phyloP scores from a whole-genome alignment of 2,888 invertebrate genomes.

The Yponomeuta plumbellus region DNA sequence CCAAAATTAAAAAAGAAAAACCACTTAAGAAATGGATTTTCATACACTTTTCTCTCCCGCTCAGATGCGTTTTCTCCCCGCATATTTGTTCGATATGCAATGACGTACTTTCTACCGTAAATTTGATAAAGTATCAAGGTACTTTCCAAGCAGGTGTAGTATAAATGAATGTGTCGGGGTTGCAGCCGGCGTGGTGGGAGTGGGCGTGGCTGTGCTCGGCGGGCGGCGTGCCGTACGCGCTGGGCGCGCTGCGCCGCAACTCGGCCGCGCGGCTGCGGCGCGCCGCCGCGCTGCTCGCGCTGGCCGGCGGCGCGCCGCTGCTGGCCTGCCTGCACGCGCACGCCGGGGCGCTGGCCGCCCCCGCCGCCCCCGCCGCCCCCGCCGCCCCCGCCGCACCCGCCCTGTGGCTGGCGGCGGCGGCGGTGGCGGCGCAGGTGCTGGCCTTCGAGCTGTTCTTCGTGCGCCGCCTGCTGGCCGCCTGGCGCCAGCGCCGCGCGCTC shows the following conservation, averaged over 20 bases:
- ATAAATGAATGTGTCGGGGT: constrained; percentile 26
- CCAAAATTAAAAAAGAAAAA: too few species aligned
- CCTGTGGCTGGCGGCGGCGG: constrained; percentile 93
- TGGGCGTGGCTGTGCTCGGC: constrained; percentile 94
- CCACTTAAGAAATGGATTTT: too few species aligned
- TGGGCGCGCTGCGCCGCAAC: constrained; percentile 91
- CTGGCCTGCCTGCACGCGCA: constrained; percentile 89
- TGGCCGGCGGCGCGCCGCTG: constrained; percentile 69
- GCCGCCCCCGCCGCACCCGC: constrained; percentile 72
- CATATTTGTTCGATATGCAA: too few species aligned
- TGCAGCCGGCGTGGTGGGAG: constrained; percentile 93
- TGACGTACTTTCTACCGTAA: too few species aligned
- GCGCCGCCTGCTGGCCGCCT: constrained; percentile 87
- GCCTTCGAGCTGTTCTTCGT: constrained; percentile 90
- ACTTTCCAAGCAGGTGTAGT: too few species aligned
- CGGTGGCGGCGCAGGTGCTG: constrained; percentile 92
- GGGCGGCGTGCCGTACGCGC: constrained; percentile 87
- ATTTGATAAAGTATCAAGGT: too few species aligned
- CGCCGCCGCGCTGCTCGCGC: constrained; percentile 74
- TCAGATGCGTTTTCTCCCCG: too few species aligned
- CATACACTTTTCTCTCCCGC: too few species aligned
- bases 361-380: constrained; percentile 65
- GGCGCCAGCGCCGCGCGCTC: constrained; percentile 84
- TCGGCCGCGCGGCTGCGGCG: constrained; percentile 84
- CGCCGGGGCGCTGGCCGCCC: constrained; percentile 82